phyloP scores from a whole-genome alignment of 2,888 invertebrate genomes.

The Diogma glabrata region DNA sequence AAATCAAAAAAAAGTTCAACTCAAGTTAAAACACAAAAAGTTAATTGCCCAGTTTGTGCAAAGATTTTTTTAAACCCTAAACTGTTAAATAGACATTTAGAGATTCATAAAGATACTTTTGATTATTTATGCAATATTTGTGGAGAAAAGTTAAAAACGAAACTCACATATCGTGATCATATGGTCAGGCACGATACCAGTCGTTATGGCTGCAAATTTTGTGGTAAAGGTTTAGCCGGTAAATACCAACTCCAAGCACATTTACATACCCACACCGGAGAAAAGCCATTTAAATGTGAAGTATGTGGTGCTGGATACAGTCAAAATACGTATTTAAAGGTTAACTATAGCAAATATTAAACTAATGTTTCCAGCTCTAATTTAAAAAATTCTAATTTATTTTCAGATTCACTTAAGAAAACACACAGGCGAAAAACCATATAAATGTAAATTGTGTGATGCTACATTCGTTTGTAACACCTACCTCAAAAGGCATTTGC shows the following conservation, averaged over 20 bases:
- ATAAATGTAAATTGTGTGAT: slow-evolving; percentile 5
- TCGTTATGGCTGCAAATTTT: neutral
- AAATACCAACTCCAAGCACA: slow-evolving; percentile 13
- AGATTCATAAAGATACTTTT: neutral
- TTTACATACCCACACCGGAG: slow-evolving; percentile 18
- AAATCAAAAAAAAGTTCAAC: no score
- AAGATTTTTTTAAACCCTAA: no score
- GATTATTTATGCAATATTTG: slow-evolving; percentile 7
- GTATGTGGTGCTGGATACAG: slow-evolving; percentile 16
- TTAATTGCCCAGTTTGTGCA: no score
- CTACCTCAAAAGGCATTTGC: neutral
- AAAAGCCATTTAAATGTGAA: slow-evolving; percentile 18
- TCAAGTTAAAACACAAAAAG: no score
- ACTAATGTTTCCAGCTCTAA: neutral
- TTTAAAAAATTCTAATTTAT: neutral
- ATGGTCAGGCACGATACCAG: neutral
- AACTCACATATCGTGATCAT: neutral
- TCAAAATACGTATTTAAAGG: slow-evolving; percentile 18
- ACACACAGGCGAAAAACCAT: slow-evolving; percentile 4
- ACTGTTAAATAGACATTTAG: no score
- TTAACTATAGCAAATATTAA: neutral
- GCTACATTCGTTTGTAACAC: neutral
- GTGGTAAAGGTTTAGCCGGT: neutral
- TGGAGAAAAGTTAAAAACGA: neutral
- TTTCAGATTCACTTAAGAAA: slow-evolving; percentile 1